Percentiles rank a stretch among this genome's conserved stretches.
Conservation (phyloP, 1,140 invertebrate genomes). For the Heliconius nattereri region DNA sequence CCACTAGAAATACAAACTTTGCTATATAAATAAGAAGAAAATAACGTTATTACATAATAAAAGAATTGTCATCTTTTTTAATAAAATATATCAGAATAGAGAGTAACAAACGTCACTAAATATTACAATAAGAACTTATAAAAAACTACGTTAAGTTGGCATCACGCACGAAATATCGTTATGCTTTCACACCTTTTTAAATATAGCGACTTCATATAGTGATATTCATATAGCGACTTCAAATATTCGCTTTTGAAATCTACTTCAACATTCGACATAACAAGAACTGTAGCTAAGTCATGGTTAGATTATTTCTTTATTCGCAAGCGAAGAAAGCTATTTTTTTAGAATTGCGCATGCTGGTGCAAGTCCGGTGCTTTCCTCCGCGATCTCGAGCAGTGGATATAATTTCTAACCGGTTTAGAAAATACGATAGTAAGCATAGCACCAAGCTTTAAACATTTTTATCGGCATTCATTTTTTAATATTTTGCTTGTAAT, state of each 20-base stretch:
- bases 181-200: constrained; percentile 38
- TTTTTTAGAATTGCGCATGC: constrained; percentile 46
- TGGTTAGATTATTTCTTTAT: constrained; percentile 35
- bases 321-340: constrained; percentile 53
- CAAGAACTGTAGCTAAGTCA: constrained; percentile 34
- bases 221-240: constrained; percentile 26
- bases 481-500: background rate
- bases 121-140: background rate
- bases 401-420: constrained; percentile 79
- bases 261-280: constrained; percentile 37
- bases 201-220: constrained; percentile 26
- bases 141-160: constrained; percentile 19
- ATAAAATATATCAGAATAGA: background rate
- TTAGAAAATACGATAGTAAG: constrained; percentile 74
- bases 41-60: background rate
- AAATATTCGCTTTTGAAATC: constrained; percentile 23
- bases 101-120: background rate
- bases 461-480: background rate
- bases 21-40: background rate
- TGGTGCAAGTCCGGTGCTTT: constrained; percentile 66
- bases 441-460: constrained; percentile 29
- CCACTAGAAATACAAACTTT: background rate
- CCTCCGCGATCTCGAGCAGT: constrained; percentile 76
- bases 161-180: constrained; percentile 25
- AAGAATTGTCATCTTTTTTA: background rate